These are phyloP conservation scores for Dissostichus mawsoni DNA, from an alignment of 2,113 vertebrate genomes.

Conservation along the genomic window DNA sequence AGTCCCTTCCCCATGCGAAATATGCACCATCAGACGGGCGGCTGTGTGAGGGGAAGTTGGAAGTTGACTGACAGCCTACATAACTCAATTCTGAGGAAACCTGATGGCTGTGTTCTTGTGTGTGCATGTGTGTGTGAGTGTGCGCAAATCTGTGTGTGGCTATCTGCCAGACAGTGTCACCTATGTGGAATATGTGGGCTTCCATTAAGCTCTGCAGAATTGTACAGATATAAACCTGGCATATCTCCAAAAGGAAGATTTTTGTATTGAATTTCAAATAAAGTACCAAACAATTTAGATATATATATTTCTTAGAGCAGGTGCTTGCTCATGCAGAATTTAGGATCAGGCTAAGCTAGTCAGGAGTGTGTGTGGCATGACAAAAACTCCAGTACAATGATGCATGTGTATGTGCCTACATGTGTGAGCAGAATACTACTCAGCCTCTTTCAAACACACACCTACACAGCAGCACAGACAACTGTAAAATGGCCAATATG, in stretches of 20 bases:
- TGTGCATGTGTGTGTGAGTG: constrained; percentile 21
- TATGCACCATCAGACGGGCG: constrained; percentile 69
- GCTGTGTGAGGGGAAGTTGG: constrained; percentile 30
- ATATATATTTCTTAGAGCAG: constrained; percentile 21
- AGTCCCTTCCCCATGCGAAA: constrained; percentile 75
- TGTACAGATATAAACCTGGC: background rate
- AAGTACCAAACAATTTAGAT: background rate
- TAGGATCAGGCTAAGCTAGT: constrained; percentile 32
- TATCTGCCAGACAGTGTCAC: constrained; percentile 31
- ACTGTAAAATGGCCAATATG: constrained; percentile 48
- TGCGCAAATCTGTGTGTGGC: constrained; percentile 11
- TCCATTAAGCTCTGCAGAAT: background rate
- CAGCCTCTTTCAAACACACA: constrained; percentile 27
- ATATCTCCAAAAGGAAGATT: constrained; percentile 26
- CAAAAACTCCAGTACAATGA: constrained; percentile 72
- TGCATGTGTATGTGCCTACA: constrained; percentile 64
- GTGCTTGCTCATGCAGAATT: constrained; percentile 37
- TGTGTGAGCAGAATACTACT: constrained; percentile 65
- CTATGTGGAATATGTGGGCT: constrained; percentile 6
- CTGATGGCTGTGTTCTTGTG: constrained; percentile 36
- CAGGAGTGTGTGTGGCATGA: constrained; percentile 73
- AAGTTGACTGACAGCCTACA: constrained; percentile 72
- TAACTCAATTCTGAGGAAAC: constrained; percentile 72
- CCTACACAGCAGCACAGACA: constrained; percentile 37
- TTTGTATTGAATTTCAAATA: background rate